Conservation (phyloP, 1,140 invertebrate species). For the Drosophila pseudoobscura region DNA sequence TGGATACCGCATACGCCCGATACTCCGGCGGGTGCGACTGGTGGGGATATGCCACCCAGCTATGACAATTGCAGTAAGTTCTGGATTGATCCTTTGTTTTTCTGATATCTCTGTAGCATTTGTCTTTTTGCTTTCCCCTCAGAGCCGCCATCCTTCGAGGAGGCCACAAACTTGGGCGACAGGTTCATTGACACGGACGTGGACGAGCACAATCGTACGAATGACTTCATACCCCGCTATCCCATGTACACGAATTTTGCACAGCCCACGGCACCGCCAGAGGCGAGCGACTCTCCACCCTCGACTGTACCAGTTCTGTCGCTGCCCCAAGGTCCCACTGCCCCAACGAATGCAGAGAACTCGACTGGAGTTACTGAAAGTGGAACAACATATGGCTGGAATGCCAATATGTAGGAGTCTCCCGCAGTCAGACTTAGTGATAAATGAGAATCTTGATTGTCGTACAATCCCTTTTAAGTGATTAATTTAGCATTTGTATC, state of each 20-base stretch:
- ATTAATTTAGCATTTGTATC: too few species aligned
- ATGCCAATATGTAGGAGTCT: not conserved
- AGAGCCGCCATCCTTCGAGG: conserved; percentile 75
- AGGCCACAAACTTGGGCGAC: conserved; percentile 58
- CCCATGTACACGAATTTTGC: conserved; percentile 77
- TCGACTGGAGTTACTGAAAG: not conserved
- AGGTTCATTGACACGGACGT: conserved; percentile 69
- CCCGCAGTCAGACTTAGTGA: not conserved
- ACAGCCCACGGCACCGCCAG: conserved; percentile 46
- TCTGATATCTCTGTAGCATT: not conserved
- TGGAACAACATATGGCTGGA: conserved; percentile 37
- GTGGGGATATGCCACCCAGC: conserved; percentile 59
- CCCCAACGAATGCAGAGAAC: conserved; percentile 5
- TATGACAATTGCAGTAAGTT: conserved; percentile 69
- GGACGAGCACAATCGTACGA: conserved; percentile 62
- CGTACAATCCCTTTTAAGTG: too few species aligned
- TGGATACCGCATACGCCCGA: conserved; percentile 71
- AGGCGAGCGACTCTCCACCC: not conserved
- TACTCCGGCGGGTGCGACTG: conserved; percentile 57
- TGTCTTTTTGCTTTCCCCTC: not conserved
- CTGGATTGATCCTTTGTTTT: not conserved
- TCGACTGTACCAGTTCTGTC: conserved; percentile 17
- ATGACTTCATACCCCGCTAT: conserved; percentile 72
- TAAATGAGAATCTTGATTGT: conserved; percentile 12
- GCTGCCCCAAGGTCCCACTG: conserved; percentile 27